Percentiles rank a stretch among this genome's conserved stretches.
Conservation (phyloP, 2,888 invertebrate genomes). For the Eremobia ochroleuca region DNA sequence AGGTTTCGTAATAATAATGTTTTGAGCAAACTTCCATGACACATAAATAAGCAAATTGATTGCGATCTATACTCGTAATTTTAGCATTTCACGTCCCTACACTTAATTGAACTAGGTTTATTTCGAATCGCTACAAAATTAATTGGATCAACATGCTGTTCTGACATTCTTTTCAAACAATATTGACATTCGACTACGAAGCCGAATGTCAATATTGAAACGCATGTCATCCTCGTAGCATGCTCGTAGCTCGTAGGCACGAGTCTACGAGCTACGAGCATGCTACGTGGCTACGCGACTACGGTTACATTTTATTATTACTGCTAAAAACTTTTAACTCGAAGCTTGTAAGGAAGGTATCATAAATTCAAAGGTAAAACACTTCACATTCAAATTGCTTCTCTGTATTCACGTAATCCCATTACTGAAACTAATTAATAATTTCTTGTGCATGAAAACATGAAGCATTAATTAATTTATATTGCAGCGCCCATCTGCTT, state of each 20-base stretch:
- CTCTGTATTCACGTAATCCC: neutral
- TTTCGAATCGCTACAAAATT: neutral
- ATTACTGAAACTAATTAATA: slow-evolving; percentile 4
- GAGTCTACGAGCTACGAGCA: neutral
- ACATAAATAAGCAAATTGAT: neutral
- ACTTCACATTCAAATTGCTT: slow-evolving; percentile 2
- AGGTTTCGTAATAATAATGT: neutral
- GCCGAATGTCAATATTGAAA: slow-evolving; percentile 1
- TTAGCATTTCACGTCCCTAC: neutral
- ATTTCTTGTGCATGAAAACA: slow-evolving; percentile 20
- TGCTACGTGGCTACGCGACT: neutral
- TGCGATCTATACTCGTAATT: neutral
- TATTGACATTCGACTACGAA: neutral
- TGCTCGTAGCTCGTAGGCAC: neutral
- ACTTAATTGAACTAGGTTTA: neutral
- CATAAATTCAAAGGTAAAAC: slow-evolving; percentile 1
- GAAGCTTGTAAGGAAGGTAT: neutral
- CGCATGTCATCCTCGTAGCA: neutral
- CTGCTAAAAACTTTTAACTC: neutral
- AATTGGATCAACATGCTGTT: neutral
- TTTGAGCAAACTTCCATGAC: neutral
- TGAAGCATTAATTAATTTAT: slow-evolving; percentile 21
- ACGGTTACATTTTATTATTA: neutral
- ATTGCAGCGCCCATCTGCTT: neutral
- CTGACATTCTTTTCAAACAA: neutral